phyloP scores from a whole-genome alignment of 2,113 vertebrate species.

The Ellobius talpinus region DNA sequence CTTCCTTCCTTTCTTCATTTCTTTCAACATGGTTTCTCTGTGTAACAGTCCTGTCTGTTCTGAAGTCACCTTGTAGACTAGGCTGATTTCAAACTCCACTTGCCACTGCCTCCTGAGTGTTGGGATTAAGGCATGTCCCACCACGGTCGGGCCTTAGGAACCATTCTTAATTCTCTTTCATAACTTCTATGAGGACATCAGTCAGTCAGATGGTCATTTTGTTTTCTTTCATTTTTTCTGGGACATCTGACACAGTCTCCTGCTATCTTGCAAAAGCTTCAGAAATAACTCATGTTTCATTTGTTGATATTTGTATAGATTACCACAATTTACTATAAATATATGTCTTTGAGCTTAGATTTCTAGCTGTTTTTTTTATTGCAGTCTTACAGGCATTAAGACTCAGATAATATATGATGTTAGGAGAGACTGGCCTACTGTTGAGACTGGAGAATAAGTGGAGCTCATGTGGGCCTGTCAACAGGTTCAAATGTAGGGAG shows the following conservation, averaged over 20 bases:
- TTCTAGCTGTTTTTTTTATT: not conserved
- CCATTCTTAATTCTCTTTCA: not conserved
- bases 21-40: too few species aligned
- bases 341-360: not conserved
- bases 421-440: too few species aligned
- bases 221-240: not conserved
- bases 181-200: not conserved
- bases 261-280: not conserved
- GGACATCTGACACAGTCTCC: not conserved
- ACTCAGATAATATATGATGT: not conserved
- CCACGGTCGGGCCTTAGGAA: not conserved
- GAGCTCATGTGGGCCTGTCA: not conserved
- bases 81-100: not conserved
- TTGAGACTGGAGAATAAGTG: not conserved
- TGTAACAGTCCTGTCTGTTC: not conserved
- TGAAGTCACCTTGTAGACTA: not conserved
- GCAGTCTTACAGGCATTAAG: not conserved
- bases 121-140: not conserved
- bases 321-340: not conserved
- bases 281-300: not conserved
- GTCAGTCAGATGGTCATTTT: not conserved
- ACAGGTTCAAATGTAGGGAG: not conserved
- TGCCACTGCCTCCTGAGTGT: not conserved
- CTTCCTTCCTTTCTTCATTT: too few species aligned
- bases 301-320: not conserved